Percentiles rank a stretch among this genome's conserved stretches.
These are phyloP conservation scores for Agrotis clavis DNA, from an alignment of 2,888 invertebrate species.

Conservation along the genomic window DNA sequence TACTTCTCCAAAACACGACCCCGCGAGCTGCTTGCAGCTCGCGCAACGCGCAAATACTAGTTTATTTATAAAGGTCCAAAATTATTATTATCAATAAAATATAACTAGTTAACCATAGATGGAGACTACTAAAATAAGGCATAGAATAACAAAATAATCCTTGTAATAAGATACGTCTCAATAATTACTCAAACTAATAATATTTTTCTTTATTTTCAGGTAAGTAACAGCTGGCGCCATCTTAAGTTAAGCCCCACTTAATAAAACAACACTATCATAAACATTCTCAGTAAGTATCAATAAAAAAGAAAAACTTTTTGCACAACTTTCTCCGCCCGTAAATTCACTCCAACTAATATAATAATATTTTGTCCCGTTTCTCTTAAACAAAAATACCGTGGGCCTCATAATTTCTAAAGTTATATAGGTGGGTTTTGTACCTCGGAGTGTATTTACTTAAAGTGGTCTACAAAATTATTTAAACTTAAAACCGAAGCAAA, in stretches of 20 bases:
- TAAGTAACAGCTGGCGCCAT: conserved; percentile 63
- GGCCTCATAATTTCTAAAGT: conserved; percentile 56
- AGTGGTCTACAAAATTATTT: conserved; percentile 82
- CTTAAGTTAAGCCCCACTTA: conserved; percentile 29
- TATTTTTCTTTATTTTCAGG: conserved; percentile 67
- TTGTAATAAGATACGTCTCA: too few species aligned
- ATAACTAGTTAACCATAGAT: too few species aligned
- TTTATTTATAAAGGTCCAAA: too few species aligned
- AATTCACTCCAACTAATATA: conserved; percentile 47
- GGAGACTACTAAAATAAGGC: too few species aligned
- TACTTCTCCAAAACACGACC: too few species aligned
- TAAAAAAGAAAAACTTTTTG: conserved; percentile 47
- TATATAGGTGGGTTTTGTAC: conserved; percentile 62
- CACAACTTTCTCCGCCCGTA: conserved; percentile 42
- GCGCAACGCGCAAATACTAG: too few species aligned
- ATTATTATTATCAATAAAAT: too few species aligned
- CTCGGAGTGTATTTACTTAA: conserved; percentile 80
- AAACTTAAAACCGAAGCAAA: conserved; percentile 80
- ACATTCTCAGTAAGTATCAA: conserved; percentile 53
- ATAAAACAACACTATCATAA: conserved; percentile 40
- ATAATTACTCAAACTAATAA: conserved; percentile 6
- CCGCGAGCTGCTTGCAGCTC: too few species aligned
- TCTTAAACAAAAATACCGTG: conserved; percentile 57
- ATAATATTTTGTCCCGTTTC: conserved; percentile 62
- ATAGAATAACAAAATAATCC: too few species aligned